Percentiles rank a stretch among this genome's conserved stretches.
phyloP scores from a whole-genome alignment of 2,888 invertebrate species.

The Orchesella flavescens region DNA sequence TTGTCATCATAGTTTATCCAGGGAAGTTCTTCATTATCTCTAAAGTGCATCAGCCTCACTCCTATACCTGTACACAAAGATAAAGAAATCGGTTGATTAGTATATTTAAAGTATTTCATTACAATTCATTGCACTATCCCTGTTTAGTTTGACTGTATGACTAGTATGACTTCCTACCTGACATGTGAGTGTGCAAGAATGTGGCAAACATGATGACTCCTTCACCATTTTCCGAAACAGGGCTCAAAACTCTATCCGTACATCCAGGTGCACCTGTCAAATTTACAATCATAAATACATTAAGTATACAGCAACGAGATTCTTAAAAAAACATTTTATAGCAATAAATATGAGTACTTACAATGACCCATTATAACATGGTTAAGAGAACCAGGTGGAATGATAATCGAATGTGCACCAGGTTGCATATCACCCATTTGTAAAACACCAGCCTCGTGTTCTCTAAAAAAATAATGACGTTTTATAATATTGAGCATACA shows the following conservation, averaged over 20 bases:
- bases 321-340: no score
- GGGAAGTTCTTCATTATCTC: neutral
- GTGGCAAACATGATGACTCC: conserved; percentile 26
- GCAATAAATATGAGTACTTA: neutral
- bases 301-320: no score
- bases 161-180: no score
- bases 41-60: neutral
- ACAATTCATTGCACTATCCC: conserved; percentile 1
- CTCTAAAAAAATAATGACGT: neutral
- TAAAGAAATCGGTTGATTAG: no score
- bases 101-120: no score
- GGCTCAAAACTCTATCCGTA: neutral
- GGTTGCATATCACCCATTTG: neutral
- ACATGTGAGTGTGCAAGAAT: conserved; percentile 9
- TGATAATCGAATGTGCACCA: neutral
- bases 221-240: conserved; percentile 33
- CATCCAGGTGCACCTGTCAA: conserved; percentile 27
- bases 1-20: conserved; percentile 11
- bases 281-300: no score
- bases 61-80: neutral
- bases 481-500: neutral
- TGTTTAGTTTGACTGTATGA: neutral
- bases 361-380: conserved; percentile 54
- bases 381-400: neutral
- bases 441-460: conserved; percentile 19